These are phyloP conservation scores for Zaprionus davidi DNA, from an alignment of 1,140 invertebrate species.

Conservation along the genomic window DNA sequence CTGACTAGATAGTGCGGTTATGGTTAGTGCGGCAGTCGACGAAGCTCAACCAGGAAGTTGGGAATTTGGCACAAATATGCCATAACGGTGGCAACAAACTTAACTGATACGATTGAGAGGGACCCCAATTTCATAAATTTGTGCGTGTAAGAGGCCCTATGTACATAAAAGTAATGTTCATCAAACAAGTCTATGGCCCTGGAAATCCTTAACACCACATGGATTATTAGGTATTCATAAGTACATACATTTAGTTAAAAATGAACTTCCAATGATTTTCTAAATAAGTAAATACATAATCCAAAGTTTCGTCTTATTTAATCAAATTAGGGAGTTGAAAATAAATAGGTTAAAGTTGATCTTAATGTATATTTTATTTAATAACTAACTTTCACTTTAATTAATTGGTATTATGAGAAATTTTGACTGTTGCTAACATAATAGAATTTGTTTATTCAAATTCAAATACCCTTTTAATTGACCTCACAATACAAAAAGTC, in stretches of 20 bases:
- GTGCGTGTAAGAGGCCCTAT: not conserved
- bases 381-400: no score
- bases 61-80: conserved; percentile 52
- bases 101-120: conserved; percentile 58
- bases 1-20: conserved; percentile 44
- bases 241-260: no score
- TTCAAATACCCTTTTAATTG: not conserved
- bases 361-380: no score
- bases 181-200: not conserved
- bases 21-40: conserved; percentile 37
- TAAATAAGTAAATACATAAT: no score
- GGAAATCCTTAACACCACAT: not conserved
- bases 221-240: no score
- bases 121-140: conserved; percentile 17
- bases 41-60: conserved; percentile 5
- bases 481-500: not conserved
- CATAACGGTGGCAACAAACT: conserved; percentile 63
- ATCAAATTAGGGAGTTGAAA: no score
- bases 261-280: no score
- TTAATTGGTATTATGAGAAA: no score
- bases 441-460: no score
- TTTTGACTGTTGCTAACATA: no score
- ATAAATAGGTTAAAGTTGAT: no score
- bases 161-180: not conserved
- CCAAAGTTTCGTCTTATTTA: no score